Base-by-base conservation (phyloP, 2,113 vertebrate species). In the Erinaceus europaeus region DNA sequence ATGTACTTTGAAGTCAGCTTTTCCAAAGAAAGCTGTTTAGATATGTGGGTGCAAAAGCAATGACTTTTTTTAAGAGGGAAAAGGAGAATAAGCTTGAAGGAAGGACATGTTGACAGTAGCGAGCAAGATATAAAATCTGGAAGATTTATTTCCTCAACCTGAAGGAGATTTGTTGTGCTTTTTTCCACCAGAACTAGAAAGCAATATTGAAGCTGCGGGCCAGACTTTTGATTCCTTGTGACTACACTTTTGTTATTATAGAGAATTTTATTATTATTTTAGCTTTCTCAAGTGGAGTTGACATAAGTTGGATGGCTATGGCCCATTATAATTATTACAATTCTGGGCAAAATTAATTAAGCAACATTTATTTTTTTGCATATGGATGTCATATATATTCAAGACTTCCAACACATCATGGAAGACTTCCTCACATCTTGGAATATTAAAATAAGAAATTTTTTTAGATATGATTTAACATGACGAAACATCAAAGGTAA, bases 391-490 rank as follows among this genome's bases (percentile, higher is more conserved):
- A n/a, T n/a, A n/a, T n/a, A n/a, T n/a, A n/a, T n/a, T n/a, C n/a
- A n/a, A n/a, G n/a, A n/a, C n/a, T n/a, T n/a, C n/a, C n/a, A n/a
- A n/a, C n/a, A n/a, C n/a, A n/a, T n/a, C n/a, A n/a, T n/a, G n/a
- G n/a, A n/a, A n/a, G n/a, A n/a, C n/a, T n/a, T n/a, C n/a, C n/a
- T n/a, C 76, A 27, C 53, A 61, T 21, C 12, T 86, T 20, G 5
- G n/a, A 93, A 23, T 48, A 80, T 74, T 93, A 52, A 88, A 83
- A 80, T 84, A 32, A 86, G 42, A 86, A 84, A 83, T 73, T 68
- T 87, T 67, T 27, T 88, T 90, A 53, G 73, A 76, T 55, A 38
- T 57, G 42, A 34, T 52, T 68, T 74, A 76, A 78, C 71, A 76
- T 64, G 34, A 93, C 78, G 48, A 93, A 73, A 62, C 61, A 90